These are phyloP conservation scores for Eulacestoma nigropectus DNA, from an alignment of 2,113 vertebrate species.

Conservation along the genomic window DNA sequence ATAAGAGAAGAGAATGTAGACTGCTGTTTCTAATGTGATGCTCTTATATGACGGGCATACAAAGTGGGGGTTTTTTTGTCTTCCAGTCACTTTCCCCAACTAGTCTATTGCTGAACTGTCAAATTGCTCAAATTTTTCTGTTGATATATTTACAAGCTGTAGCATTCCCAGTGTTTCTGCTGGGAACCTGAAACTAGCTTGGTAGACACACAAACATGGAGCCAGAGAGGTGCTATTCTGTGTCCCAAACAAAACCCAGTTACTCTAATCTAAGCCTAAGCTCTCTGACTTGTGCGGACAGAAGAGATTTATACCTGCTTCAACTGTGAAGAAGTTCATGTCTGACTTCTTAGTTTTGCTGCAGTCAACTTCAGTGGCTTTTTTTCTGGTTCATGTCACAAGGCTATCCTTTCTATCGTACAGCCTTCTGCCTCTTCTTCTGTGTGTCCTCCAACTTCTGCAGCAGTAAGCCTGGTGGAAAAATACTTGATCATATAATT, in stretches of 20 bases:
- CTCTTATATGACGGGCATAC: neutral
- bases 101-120: neutral
- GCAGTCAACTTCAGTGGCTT: neutral
- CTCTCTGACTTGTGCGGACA: neutral
- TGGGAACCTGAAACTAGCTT: neutral
- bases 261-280: neutral
- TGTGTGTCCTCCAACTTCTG: neutral
- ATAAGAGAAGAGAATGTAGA: neutral
- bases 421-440: neutral
- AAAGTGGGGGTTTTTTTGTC: neutral
- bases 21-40: neutral
- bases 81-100: neutral
- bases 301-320: neutral
- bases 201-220: neutral
- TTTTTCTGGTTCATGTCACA: neutral
- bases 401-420: neutral
- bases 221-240: neutral
- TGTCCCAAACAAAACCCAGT: neutral
- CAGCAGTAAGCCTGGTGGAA: neutral
- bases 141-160: neutral
- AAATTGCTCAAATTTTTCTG: neutral
- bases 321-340: neutral
- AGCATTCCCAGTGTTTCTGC: neutral
- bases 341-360: neutral
- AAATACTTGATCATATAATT: neutral